Percentiles rank a stretch among this genome's conserved stretches.
These are phyloP conservation scores for Halesus radiatus DNA, from an alignment of 1,140 invertebrate species.

Conservation along the genomic window DNA sequence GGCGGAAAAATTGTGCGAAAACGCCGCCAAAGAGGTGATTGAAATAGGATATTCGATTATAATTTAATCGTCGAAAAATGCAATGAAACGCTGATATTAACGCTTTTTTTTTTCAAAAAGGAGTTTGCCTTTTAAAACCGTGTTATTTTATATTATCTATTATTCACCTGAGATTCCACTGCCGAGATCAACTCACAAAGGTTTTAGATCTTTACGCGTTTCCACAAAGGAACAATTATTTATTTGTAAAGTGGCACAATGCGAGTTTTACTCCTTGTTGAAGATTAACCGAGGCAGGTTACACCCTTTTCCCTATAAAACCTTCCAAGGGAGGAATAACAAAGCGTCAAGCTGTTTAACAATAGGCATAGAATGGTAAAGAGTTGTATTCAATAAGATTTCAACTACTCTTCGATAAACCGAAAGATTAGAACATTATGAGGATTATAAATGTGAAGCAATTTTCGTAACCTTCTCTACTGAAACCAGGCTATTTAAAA, in stretches of 20 bases:
- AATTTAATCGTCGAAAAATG: background rate
- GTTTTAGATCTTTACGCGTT: background rate
- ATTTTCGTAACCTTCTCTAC: no score
- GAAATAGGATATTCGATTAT: background rate
- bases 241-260: background rate
- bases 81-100: background rate
- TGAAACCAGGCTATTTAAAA: no score
- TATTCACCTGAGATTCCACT: background rate
- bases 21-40: constrained; percentile 1
- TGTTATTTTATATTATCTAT: background rate
- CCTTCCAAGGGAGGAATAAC: background rate
- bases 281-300: background rate
- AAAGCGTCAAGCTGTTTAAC: background rate
- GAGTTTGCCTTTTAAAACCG: background rate
- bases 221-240: constrained; percentile 6
- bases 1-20: background rate
- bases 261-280: background rate
- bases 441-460: no score
- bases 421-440: no score
- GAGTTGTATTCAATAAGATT: constrained; percentile 4
- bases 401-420: no score
- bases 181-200: no score
- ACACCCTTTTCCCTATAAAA: background rate
- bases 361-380: background rate
- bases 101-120: background rate